These are phyloP conservation scores for Choloepus hoffmanni DNA, from an alignment of 2,113 vertebrate species.

Conservation along the genomic window DNA sequence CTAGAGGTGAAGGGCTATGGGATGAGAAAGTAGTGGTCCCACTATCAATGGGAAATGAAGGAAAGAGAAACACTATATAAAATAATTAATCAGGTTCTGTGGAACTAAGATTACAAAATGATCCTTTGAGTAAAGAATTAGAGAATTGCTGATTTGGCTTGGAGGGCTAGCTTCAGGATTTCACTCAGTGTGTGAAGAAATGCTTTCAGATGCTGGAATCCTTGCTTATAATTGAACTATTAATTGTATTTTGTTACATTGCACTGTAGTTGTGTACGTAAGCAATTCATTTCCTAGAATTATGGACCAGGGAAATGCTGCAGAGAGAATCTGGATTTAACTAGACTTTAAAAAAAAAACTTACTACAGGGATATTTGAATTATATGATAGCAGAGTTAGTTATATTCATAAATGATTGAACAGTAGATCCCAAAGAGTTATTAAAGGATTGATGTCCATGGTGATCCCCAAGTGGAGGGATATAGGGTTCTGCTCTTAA, in stretches of 20 bases:
- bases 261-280: neutral
- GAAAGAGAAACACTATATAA: slow-evolving; percentile 65
- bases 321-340: slow-evolving; percentile 48
- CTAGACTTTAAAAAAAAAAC: neutral
- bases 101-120: slow-evolving; percentile 70
- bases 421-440: neutral
- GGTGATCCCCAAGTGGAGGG: neutral
- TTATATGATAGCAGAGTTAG: neutral
- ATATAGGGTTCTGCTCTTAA: neutral
- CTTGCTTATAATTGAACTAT: slow-evolving; percentile 40
- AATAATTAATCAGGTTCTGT: slow-evolving; percentile 69
- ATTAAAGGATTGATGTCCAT: neutral
- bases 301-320: neutral
- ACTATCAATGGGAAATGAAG: slow-evolving; percentile 62
- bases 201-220: neutral
- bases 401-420: neutral
- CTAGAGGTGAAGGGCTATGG: slow-evolving; percentile 66
- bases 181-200: slow-evolving; percentile 26
- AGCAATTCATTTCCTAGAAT: neutral
- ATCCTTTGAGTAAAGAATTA: slow-evolving; percentile 68
- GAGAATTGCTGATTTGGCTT: slow-evolving; percentile 39
- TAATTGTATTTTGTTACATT: slow-evolving; percentile 18
- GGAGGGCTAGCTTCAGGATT: slow-evolving; percentile 2
- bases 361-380: neutral
- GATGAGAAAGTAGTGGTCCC: slow-evolving; percentile 53